Evolutionary conservation across 2,113 vertebrate genomes (phyloP).

Genomic region (Labeo catla): DNA sequence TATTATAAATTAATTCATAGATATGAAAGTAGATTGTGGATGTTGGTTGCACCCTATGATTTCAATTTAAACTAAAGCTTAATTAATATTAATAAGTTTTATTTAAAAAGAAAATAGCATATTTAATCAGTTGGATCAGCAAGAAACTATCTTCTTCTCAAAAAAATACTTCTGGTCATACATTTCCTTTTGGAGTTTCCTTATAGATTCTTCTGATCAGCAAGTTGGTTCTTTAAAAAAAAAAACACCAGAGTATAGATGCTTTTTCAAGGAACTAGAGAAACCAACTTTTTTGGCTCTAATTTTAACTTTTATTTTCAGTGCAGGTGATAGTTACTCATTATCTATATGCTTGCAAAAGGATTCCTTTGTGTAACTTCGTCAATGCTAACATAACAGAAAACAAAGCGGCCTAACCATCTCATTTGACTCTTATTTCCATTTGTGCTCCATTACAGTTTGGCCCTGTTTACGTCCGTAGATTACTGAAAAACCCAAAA

Average conservation of each 20-base stretch:
- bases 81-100: not conserved
- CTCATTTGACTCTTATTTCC: conserved; percentile 39
- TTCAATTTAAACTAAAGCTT: not conserved
- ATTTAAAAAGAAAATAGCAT: no score
- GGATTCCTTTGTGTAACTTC: conserved; percentile 7
- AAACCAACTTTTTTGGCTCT: not conserved
- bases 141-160: not conserved
- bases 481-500: conserved; percentile 16
- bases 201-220: not conserved
- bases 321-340: not conserved
- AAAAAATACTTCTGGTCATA: not conserved
- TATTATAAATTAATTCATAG: no score
- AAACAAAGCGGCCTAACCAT: not conserved
- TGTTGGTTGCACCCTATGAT: not conserved
- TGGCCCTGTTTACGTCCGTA: not conserved
- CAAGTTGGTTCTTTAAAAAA: not conserved
- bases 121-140: not conserved
- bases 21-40: not conserved
- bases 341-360: not conserved
- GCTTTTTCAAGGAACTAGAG: not conserved
- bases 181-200: not conserved
- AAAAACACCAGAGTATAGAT: not conserved
- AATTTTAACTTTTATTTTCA: not conserved
- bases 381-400: no score
- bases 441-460: not conserved